Conservation (phyloP, 2,888 invertebrate species). For the Ellobium chinense region DNA sequence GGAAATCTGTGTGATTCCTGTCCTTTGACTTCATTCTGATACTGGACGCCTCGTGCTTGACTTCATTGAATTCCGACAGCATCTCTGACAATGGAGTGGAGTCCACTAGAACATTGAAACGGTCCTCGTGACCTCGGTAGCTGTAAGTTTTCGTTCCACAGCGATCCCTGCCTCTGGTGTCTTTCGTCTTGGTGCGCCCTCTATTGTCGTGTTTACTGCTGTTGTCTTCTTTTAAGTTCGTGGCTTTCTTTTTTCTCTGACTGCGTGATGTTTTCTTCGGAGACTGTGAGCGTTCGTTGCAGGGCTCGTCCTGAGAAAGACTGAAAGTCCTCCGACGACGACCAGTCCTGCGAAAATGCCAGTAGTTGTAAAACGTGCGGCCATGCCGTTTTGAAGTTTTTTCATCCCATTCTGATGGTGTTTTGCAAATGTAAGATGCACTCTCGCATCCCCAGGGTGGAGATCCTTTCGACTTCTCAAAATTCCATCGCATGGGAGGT, state of each 20-base stretch:
- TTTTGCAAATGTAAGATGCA: neutral
- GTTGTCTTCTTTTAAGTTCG: neutral
- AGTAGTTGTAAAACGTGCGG: no score
- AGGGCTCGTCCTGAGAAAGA: neutral
- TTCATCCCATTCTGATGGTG: neutral
- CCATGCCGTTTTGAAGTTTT: no score
- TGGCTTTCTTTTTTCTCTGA: neutral
- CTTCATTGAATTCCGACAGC: slow-evolving; percentile 12
- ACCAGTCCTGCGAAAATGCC: no score
- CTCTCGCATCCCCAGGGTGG: neutral
- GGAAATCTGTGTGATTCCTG: neutral
- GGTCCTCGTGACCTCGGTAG: neutral
- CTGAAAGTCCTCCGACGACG: no score
- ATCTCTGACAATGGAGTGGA: slow-evolving; percentile 7
- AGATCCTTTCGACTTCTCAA: neutral
- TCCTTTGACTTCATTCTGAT: neutral
- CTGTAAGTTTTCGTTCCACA: neutral
- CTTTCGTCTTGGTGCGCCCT: neutral
- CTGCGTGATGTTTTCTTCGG: no score
- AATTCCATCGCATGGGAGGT: neutral
- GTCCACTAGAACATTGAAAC: neutral
- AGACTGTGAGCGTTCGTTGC: neutral
- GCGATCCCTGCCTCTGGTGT: neutral
- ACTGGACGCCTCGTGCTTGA: neutral
- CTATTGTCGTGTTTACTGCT: neutral